Evolutionary conservation across 2,888 invertebrate genomes (phyloP).

Genomic region (Dorcus parallelipipedus): DNA sequence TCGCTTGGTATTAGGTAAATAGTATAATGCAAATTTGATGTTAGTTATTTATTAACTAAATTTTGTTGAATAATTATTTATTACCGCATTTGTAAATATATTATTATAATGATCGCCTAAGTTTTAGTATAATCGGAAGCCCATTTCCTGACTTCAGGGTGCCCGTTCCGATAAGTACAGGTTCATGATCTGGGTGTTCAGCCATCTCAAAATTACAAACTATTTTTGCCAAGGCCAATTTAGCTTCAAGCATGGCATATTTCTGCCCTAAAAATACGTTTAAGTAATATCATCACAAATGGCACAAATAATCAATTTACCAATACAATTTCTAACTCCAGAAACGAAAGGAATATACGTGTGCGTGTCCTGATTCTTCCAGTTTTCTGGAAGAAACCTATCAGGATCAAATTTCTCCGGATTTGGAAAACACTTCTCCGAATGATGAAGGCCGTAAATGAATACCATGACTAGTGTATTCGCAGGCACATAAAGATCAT

Average conservation of each 20-base stretch:
- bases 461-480: background rate
- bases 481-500: constrained; percentile 2
- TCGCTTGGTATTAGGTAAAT: too few species aligned
- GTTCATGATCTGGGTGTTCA: constrained; percentile 1
- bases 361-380: background rate
- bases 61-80: too few species aligned
- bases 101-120: background rate
- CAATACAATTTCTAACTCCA: constrained; percentile 1
- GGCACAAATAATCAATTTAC: background rate
- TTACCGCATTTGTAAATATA: too few species aligned
- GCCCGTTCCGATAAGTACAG: background rate
- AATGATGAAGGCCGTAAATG: constrained; percentile 14
- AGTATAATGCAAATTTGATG: too few species aligned
- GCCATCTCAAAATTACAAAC: background rate
- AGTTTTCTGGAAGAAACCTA: constrained; percentile 17
- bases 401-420: constrained; percentile 22
- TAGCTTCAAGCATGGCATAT: background rate
- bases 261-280: background rate
- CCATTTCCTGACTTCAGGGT: constrained; percentile 14
- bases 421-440: constrained; percentile 13
- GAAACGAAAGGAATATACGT: background rate
- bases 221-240: background rate
- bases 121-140: constrained; percentile 7
- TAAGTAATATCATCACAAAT: background rate
- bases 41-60: too few species aligned